Evolutionary conservation across 2,888 invertebrate genomes (phyloP).

Genomic region (Agrilus biguttatus): DNA sequence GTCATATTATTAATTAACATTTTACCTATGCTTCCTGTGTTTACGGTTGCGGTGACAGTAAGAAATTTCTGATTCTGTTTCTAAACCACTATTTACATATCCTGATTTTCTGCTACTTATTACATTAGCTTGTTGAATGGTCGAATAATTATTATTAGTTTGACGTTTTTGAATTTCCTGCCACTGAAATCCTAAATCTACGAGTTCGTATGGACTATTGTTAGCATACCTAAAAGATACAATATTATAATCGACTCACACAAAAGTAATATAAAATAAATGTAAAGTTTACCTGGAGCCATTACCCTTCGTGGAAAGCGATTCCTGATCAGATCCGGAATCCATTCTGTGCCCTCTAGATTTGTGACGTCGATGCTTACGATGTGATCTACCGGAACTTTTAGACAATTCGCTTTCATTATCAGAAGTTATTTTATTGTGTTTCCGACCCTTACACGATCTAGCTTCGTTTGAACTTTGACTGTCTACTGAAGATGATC

Average conservation of each 20-base stretch:
- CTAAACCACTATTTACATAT: constrained; percentile 29
- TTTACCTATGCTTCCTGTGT: constrained; percentile 24
- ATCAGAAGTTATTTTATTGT: constrained; percentile 72
- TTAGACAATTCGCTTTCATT: constrained; percentile 83
- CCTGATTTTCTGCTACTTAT: constrained; percentile 37
- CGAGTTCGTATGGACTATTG: constrained; percentile 46
- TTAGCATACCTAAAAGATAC: constrained; percentile 26
- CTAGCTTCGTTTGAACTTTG: constrained; percentile 79
- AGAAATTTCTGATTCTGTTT: constrained; percentile 33
- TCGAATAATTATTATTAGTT: constrained; percentile 36
- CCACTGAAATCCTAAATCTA: constrained; percentile 83
- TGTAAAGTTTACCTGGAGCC: background rate
- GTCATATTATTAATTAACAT: no score
- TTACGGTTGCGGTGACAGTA: constrained; percentile 21
- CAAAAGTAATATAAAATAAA: background rate
- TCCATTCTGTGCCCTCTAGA: constrained; percentile 60
- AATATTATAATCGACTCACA: no score
- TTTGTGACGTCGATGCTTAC: constrained; percentile 60
- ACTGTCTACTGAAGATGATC: constrained; percentile 76
- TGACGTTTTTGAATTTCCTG: constrained; percentile 70
- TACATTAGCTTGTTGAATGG: constrained; percentile 57
- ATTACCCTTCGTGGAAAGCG: constrained; percentile 25
- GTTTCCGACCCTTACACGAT: constrained; percentile 58
- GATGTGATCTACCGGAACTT: constrained; percentile 65
- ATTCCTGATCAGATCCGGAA: constrained; percentile 59